Base-by-base conservation (phyloP, 2,888 invertebrate species). In the Philaethria dido region DNA sequence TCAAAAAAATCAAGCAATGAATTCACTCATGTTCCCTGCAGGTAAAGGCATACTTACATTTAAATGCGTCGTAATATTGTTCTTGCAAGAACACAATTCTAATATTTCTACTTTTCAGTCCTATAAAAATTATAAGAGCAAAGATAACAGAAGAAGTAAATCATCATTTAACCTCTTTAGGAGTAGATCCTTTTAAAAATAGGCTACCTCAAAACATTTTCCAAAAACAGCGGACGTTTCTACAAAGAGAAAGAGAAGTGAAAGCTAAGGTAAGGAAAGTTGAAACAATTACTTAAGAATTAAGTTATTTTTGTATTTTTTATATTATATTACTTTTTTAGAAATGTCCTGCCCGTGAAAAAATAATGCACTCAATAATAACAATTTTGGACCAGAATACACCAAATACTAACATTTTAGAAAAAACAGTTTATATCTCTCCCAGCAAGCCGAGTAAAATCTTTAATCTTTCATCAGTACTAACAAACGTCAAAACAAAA, bases 121-220 rank as follows among this genome's bases (percentile, higher is more conserved):
- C 92, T 1, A 69, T 84, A 33, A 88, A 89, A 81, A 74, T 92
- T 44, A 79, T 91, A 14, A 79, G 92, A 77, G 89, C 91, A 1
- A 92, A 89, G 80, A 77, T 92, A 75, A 87, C 86, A 20, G 92
- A 92, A 79, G 89, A 91, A 81, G 88, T 95, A 0, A 89, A 93
- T 68, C 91, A 87, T 66, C 93, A 93, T 66, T 82, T 95, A 70
- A 90, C 90, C 69, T 89, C 93, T 67, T 84, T 94, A 57, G 95
- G 95, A 14, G 93, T 95, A 20, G 95, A 95, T 77, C 94, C 95
- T 3, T 90, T 94, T 36, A 95, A 94, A 93, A 90, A 86, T 47
- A 93, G 94, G 62, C 80, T 95, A 72, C 93, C 95, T 0, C 82
- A 86, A 72, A 90, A 84, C 69, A 88, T 93, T 13, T 95, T 92